Evolutionary conservation across 2,888 invertebrate genomes (phyloP).

Genomic region (Tupiocoris notatus): DNA sequence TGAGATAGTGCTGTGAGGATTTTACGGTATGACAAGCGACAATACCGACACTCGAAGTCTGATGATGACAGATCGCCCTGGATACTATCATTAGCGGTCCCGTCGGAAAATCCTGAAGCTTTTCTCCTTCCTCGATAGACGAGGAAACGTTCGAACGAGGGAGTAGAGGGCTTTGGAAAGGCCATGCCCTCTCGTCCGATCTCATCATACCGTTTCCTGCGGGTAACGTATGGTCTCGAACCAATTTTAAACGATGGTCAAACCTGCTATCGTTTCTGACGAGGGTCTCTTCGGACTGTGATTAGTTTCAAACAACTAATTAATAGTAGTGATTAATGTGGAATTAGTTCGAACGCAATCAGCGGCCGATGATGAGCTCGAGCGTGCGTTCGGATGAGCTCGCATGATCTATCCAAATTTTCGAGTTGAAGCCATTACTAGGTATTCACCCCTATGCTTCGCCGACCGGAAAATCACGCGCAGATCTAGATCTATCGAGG

Average conservation of each 20-base stretch:
- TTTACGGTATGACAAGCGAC: too few relatives aligned
- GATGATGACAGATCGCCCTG: constrained; percentile 32
- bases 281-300: constrained; percentile 7
- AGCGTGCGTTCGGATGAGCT: too few relatives aligned
- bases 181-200: not conserved
- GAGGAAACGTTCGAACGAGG: not conserved
- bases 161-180: too few relatives aligned
- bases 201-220: too few relatives aligned
- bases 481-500: not conserved
- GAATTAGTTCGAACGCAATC: constrained; percentile 38
- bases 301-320: constrained; percentile 45
- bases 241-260: constrained; percentile 5
- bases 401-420: not conserved
- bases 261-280: too few relatives aligned
- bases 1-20: not conserved
- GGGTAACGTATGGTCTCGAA: not conserved
- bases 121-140: not conserved
- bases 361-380: constrained; percentile 2
- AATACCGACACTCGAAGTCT: too few relatives aligned
- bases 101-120: constrained; percentile 35
- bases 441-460: not conserved
- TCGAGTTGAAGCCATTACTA: not conserved
- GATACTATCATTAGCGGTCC: constrained; percentile 18
- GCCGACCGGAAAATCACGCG: not conserved
- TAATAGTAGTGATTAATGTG: constrained; percentile 44